Base-by-base conservation (phyloP, 1,140 invertebrate species). In the Steinernema khuongi region DNA sequence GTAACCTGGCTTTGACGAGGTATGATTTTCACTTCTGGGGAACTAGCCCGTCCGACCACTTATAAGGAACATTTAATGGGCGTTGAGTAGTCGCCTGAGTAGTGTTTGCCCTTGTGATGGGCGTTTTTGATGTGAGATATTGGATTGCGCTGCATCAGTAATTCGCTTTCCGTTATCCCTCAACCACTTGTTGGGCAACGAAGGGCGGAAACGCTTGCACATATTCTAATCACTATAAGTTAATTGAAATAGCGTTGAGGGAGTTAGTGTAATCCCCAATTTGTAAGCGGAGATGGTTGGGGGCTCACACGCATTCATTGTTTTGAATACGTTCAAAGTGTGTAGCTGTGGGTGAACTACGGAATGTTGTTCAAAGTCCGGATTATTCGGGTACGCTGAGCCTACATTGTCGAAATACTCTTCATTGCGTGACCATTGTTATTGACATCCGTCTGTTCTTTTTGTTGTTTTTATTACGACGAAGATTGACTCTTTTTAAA, bases 91-190 rank as follows among this genome's bases (percentile, higher is more conserved):
- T n/a, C n/a, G n/a, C n/a, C n/a, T n/a, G 26, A 60, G 50, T 60
- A n/a, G 4, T 60, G 50, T 60, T 60, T 60, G 22, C 50, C 22
- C 22, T 60, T 14, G 2, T 60, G 50, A 60, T 60, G 50, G 14
- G 50, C 50, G 36, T 60, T 60, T 7, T 60, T 60, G 50, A 60
- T 7, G 36, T 11, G 50, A 60, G 50, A 60, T 60, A 60, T 60
- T 60, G 50, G 50, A 60, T 60, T 60, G 50, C 50, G 50, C 19
- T 60, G 50, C 50, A 60, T 60, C 14, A 17, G 50, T 60, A 60
- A 60, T 60, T 60, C 22, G 26, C 14, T 60, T 4, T 4, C 11
- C 50, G 11, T n/a, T 60, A 60, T 60, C 19, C 50, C 50, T 60
- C 19, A 60, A 60, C n/a, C n/a, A 60, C 26, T 60, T 26, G 50